These are phyloP conservation scores for Thumatha senex DNA, from an alignment of 2,888 invertebrate species.

Conservation along the genomic window DNA sequence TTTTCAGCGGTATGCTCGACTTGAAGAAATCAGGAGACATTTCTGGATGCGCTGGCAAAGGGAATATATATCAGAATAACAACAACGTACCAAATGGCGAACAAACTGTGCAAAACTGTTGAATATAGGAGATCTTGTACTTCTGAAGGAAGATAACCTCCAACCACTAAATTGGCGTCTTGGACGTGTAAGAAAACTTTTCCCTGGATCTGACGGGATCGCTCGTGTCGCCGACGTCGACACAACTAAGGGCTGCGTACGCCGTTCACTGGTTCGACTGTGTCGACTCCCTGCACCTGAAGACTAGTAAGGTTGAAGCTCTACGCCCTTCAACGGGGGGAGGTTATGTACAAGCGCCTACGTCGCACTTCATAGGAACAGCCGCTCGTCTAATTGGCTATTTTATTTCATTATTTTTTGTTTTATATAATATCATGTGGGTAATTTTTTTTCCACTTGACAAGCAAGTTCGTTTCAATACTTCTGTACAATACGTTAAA, in stretches of 20 bases:
- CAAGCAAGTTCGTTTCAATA: no score
- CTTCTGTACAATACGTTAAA: no score
- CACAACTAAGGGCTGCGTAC: neutral
- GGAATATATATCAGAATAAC: neutral
- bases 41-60: neutral
- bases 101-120: neutral
- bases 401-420: no score
- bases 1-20: neutral
- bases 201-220: slow-evolving; percentile 1
- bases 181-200: slow-evolving; percentile 1
- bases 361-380: no score
- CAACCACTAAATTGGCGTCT: slow-evolving; percentile 8
- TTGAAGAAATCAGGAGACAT: neutral
- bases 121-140: slow-evolving; percentile 2
- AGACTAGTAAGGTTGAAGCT: no score
- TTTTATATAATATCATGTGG: no score
- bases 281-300: neutral
- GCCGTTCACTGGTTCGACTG: neutral
- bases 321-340: no score
- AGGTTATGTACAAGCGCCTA: no score
- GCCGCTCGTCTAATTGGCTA: no score
- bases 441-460: no score
- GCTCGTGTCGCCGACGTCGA: neutral
- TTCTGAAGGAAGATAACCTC: neutral
- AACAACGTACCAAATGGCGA: neutral